Evolutionary conservation across 2,888 invertebrate genomes (phyloP).

Genomic region (Globia sparganii): DNA sequence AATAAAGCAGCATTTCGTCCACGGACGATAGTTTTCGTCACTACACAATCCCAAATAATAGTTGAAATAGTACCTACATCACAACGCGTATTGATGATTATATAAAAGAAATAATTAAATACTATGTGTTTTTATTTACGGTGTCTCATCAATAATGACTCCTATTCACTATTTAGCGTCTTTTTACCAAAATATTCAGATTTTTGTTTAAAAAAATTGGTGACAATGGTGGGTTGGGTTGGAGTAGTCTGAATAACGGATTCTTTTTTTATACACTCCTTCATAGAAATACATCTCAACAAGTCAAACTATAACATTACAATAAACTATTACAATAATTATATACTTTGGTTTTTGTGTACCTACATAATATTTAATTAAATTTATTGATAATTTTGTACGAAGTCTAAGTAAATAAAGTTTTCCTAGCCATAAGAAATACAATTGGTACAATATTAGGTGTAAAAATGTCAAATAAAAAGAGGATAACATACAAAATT

Average conservation of each 20-base stretch:
- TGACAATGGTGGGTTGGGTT: neutral
- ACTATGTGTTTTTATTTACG: neutral
- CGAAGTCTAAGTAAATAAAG: slow-evolving; percentile 18
- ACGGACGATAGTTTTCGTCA: neutral
- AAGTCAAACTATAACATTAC: slow-evolving; percentile 11
- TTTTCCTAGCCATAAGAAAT: slow-evolving; percentile 24
- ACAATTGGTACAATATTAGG: slow-evolving; percentile 11
- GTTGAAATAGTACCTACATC: neutral
- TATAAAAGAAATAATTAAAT: neutral
- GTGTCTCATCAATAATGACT: neutral
- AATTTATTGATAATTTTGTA: slow-evolving; percentile 26
- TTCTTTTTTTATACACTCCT: neutral
- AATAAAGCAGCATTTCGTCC: slow-evolving; percentile 12
- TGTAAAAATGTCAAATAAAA: slow-evolving; percentile 51
- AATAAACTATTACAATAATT: neutral
- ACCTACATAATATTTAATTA: slow-evolving; percentile 47
- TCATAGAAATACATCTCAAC: neutral
- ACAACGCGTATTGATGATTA: neutral
- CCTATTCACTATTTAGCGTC: neutral
- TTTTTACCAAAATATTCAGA: neutral
- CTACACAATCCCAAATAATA: neutral
- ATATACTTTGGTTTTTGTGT: slow-evolving; percentile 32
- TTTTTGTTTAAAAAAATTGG: neutral
- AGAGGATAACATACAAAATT: slow-evolving; percentile 45
- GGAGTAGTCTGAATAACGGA: neutral